Conservation (phyloP, 2,888 invertebrate species). For the Coecobrya sp. region DNA sequence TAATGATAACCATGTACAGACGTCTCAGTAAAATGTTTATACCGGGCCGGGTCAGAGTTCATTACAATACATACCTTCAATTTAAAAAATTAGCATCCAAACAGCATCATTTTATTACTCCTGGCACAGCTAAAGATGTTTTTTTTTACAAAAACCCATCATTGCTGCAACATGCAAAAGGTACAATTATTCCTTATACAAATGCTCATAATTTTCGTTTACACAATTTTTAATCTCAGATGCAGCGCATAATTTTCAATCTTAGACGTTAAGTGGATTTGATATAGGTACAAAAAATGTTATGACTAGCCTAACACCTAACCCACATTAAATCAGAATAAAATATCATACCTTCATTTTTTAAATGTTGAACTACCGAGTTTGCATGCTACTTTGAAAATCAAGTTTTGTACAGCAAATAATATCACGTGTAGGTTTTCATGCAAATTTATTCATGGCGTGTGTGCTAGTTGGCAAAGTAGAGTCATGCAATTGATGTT, state of each 20-base stretch:
- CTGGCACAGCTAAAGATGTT: too few relatives aligned
- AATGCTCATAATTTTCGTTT: neutral
- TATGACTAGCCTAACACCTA: neutral
- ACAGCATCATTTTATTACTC: too few relatives aligned
- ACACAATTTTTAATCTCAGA: too few relatives aligned
- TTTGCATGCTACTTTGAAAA: constrained; percentile 32
- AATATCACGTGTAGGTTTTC: neutral
- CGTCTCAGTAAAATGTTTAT: too few relatives aligned
- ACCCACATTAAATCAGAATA: constrained; percentile 43
- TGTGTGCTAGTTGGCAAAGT: constrained; percentile 41
- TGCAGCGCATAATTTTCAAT: too few relatives aligned
- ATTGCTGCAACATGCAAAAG: too few relatives aligned
- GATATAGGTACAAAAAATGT: neutral
- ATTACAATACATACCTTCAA: too few relatives aligned
- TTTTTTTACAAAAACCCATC: too few relatives aligned
- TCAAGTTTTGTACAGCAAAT: neutral
- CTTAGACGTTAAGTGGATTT: too few relatives aligned
- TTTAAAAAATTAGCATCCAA: too few relatives aligned
- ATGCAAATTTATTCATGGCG: constrained; percentile 48
- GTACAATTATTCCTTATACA: neutral
- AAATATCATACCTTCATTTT: neutral
- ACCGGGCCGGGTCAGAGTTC: too few relatives aligned
- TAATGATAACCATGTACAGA: too few relatives aligned
- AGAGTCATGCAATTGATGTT: neutral
- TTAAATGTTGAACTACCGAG: neutral